A percentile compares a stretch with the other conserved stretches of the same genome.
phyloP scores from a whole-genome alignment of 2,797 vertebrate species.

The Labeo calbasu region DNA sequence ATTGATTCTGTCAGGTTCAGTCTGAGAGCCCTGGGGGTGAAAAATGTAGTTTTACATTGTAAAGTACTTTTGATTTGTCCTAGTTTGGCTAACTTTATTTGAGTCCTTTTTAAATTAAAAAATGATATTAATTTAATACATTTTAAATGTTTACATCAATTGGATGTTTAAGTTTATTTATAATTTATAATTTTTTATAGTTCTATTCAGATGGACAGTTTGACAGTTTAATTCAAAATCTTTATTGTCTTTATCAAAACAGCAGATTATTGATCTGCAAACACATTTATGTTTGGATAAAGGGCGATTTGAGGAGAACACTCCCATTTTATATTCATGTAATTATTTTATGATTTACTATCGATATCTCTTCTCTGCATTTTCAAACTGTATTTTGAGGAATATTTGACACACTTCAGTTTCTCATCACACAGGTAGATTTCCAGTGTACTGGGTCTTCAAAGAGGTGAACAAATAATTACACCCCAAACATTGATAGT shows the following conservation, averaged over 20 bases:
- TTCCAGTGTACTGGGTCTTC: constrained; percentile 73
- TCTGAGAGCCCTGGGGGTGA: too few relatives aligned
- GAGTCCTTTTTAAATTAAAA: too few relatives aligned
- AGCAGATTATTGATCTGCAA: constrained; percentile 70
- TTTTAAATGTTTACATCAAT: too few relatives aligned
- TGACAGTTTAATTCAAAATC: background rate
- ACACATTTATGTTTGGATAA: constrained; percentile 70
- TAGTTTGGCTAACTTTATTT: too few relatives aligned
- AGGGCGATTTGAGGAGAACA: constrained; percentile 63
- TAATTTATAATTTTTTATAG: background rate
- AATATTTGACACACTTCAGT: too few relatives aligned
- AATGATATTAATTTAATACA: too few relatives aligned
- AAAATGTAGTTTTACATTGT: too few relatives aligned
- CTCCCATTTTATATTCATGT: constrained; percentile 68
- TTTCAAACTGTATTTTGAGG: too few relatives aligned
- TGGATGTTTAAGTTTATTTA: background rate
- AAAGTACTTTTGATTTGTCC: too few relatives aligned
- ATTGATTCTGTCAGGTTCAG: too few relatives aligned
- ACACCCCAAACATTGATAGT: constrained; percentile 8
- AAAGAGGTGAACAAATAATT: constrained; percentile 65
- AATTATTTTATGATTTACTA: constrained; percentile 40
- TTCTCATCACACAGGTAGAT: too few relatives aligned
- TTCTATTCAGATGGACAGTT: background rate
- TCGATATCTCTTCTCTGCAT: too few relatives aligned
- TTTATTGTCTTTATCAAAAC: background rate